phyloP scores from a whole-genome alignment of 2,797 vertebrate genomes.

The Acropternis orthonyx region DNA sequence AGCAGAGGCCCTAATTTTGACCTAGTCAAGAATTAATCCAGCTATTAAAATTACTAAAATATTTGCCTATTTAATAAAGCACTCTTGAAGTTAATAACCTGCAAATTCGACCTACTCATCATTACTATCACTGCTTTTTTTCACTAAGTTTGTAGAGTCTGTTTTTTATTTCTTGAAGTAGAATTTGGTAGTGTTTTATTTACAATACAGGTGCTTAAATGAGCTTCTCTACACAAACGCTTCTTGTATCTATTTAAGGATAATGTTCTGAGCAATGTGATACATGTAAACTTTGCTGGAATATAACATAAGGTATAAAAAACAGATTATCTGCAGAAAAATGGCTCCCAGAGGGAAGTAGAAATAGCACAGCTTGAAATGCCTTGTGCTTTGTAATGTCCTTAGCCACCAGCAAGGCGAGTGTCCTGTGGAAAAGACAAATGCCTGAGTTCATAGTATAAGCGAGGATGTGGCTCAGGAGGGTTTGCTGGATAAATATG shows the following conservation, averaged over 20 bases:
- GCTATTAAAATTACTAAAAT: constrained; percentile 17
- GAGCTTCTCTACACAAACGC: not conserved
- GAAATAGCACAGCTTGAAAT: constrained; percentile 41
- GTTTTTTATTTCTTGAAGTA: not conserved
- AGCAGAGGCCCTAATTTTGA: not conserved
- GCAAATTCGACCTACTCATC: not conserved
- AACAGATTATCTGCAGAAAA: constrained; percentile 35
- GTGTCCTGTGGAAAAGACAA: constrained; percentile 40
- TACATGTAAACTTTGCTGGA: not conserved
- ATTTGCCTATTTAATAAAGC: constrained; percentile 30
- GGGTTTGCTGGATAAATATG: not conserved
- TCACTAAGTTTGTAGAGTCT: not conserved
- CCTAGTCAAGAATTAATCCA: not conserved
- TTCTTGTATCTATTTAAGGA: not conserved
- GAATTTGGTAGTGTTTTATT: not conserved
- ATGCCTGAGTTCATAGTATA: not conserved
- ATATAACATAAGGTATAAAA: constrained; percentile 27
- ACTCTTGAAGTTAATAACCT: constrained; percentile 12
- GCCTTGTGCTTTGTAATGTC: constrained; percentile 1
- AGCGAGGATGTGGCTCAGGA: not conserved
- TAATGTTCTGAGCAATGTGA: not conserved
- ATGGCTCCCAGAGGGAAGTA: not conserved
- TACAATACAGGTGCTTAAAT: not conserved
- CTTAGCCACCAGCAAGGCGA: constrained; percentile 37
- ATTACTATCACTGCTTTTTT: not conserved